Percentiles rank a stretch among this genome's conserved stretches.
These are phyloP conservation scores for Tragopan temminckii DNA, from an alignment of 2,797 vertebrate genomes.

Conservation along the genomic window DNA sequence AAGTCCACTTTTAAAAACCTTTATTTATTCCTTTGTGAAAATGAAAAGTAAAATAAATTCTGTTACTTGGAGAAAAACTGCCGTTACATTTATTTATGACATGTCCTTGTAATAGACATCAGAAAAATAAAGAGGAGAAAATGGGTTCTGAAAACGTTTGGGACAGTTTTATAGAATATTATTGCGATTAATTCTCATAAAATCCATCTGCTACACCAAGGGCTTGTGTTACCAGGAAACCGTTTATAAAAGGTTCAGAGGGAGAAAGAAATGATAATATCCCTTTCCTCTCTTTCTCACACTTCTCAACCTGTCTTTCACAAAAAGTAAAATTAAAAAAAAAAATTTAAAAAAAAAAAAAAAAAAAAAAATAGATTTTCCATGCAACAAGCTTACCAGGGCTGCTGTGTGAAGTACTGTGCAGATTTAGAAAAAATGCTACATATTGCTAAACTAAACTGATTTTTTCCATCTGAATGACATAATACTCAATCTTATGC, in stretches of 20 bases:
- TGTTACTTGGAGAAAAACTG: not conserved
- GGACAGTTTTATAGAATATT: conserved; percentile 54
- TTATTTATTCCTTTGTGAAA: conserved; percentile 33
- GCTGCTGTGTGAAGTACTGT: not conserved
- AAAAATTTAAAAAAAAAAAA: not conserved
- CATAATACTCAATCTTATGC: not conserved
- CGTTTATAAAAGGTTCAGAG: conserved; percentile 46
- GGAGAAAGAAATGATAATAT: conserved; percentile 54
- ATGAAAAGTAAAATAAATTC: conserved; percentile 34
- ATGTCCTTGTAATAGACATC: not conserved
- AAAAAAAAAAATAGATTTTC: not conserved
- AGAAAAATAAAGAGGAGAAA: conserved; percentile 56
- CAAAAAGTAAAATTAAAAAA: not conserved
- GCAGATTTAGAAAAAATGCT: conserved; percentile 20
- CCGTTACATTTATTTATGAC: conserved; percentile 48
- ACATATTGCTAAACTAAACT: not conserved
- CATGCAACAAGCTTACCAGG: not conserved
- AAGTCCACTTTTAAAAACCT: conserved; percentile 4
- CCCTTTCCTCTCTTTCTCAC: conserved; percentile 42
- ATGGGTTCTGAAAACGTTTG: conserved; percentile 40
- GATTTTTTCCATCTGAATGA: not conserved
- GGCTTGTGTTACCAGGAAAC: conserved; percentile 66
- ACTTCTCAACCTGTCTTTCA: conserved; percentile 38
- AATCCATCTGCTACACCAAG: conserved; percentile 59
- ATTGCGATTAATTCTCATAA: conserved; percentile 68